phyloP scores from a whole-genome alignment of 2,113 vertebrate genomes.

The Paradoxurus hermaphroditus region DNA sequence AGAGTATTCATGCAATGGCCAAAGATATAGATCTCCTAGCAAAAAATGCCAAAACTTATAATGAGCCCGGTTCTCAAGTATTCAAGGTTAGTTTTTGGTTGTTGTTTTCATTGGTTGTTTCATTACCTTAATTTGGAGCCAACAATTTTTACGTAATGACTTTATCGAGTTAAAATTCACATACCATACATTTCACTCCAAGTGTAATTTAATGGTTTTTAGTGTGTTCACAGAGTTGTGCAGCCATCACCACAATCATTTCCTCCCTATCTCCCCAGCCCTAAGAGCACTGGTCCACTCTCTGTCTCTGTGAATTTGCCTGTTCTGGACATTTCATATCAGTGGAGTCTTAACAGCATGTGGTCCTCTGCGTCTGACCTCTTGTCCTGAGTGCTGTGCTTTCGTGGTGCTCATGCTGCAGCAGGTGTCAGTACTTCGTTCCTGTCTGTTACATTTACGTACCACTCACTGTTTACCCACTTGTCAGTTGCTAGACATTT shows the following conservation, averaged over 20 bases:
- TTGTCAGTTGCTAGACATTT: constrained; percentile 15
- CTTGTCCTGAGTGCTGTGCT: not conserved
- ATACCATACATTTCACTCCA: not conserved
- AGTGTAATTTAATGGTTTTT: not conserved
- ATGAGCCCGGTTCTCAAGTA: constrained; percentile 98
- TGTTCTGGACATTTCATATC: not conserved
- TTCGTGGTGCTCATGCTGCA: not conserved
- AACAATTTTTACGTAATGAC: not conserved
- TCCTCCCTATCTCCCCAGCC: not conserved
- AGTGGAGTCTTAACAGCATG: not conserved
- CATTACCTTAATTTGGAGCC: not conserved
- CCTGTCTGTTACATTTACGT: not conserved
- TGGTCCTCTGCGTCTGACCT: not conserved
- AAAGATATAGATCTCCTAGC: constrained; percentile 97
- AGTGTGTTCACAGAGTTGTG: not conserved
- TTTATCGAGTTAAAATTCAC: not conserved
- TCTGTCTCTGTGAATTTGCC: not conserved
- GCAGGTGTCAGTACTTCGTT: not conserved
- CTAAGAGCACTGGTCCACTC: not conserved
- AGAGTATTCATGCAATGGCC: constrained; percentile 94
- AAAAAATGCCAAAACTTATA: constrained; percentile 99
- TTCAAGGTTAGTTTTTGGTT: constrained; percentile 91
- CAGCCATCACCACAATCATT: not conserved
- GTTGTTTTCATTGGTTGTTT: constrained; percentile 38
- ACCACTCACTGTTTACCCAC: not conserved